Evolutionary conservation across 2,113 vertebrate species (phyloP).

Genomic region (Lethenteron camtschaticum): DNA sequence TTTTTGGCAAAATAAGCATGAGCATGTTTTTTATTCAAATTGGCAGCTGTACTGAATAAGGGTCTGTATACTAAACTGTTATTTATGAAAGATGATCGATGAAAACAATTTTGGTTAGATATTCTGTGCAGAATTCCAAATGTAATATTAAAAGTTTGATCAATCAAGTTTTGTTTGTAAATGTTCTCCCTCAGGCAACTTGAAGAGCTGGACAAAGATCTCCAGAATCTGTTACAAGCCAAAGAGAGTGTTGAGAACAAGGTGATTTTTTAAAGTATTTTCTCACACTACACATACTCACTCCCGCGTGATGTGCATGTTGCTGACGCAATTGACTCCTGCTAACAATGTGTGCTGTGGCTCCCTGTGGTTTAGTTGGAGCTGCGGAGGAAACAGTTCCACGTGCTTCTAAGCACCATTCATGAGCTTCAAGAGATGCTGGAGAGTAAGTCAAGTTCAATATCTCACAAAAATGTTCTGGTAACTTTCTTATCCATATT

Average conservation of each 20-base stretch:
- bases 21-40: too few species aligned
- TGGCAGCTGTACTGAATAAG: too few species aligned
- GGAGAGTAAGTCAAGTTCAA: slow-evolving; percentile 50
- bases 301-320: neutral
- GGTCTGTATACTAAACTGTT: neutral
- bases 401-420: slow-evolving; percentile 86
- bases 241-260: slow-evolving; percentile 94
- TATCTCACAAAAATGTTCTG: neutral
- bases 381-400: slow-evolving; percentile 85
- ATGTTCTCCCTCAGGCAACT: slow-evolving; percentile 37
- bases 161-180: neutral
- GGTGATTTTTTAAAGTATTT: slow-evolving; percentile 25
- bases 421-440: slow-evolving; percentile 92
- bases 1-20: too few species aligned
- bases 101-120: neutral
- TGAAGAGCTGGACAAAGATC: slow-evolving; percentile 76
- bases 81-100: neutral
- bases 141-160: neutral
- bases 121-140: slow-evolving; percentile 1
- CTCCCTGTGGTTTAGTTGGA: slow-evolving; percentile 37
- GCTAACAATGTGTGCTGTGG: neutral
- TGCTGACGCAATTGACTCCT: slow-evolving; percentile 1
- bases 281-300: neutral
- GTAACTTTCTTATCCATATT: neutral
- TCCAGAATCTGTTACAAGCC: slow-evolving; percentile 71